These are phyloP conservation scores for Tolmerus cingulatus DNA, from an alignment of 2,888 invertebrate genomes.

Conservation along the genomic window DNA sequence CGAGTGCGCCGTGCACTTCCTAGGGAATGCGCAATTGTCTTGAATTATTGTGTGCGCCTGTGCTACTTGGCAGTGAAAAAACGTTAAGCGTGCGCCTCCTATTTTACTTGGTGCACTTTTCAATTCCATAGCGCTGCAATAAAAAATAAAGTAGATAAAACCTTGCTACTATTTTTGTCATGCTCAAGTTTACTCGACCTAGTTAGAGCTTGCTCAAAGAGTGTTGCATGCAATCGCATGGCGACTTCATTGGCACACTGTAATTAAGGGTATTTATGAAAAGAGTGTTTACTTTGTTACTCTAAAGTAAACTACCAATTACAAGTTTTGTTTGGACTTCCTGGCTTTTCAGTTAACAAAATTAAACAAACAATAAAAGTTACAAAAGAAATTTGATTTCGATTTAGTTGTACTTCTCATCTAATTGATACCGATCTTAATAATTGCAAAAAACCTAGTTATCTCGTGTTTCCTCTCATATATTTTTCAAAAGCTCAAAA, in stretches of 20 bases:
- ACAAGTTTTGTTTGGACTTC: neutral
- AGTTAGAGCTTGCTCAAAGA: neutral
- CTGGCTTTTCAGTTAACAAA: neutral
- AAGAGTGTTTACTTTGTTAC: neutral
- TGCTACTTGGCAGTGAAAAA: neutral
- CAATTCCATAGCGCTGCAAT: neutral
- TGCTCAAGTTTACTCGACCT: neutral
- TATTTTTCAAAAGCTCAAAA: neutral
- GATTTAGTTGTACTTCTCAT: neutral
- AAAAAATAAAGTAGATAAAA: neutral
- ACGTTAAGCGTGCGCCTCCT: neutral
- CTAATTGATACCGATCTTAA: neutral
- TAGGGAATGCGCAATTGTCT: neutral
- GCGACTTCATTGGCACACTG: neutral
- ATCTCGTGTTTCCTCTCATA: neutral
- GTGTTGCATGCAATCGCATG: neutral
- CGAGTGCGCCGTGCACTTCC: neutral
- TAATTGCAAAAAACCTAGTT: neutral
- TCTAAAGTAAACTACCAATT: neutral
- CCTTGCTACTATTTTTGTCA: slow-evolving; percentile 7
- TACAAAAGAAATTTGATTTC: neutral
- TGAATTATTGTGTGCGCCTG: neutral
- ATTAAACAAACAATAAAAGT: neutral
- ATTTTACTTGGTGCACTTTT: neutral
- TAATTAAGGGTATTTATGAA: neutral